Percentiles rank a stretch among this genome's conserved stretches.
These are phyloP conservation scores for Wasmannia auropunctata DNA, from an alignment of 1,140 invertebrate genomes.

Conservation along the genomic window DNA sequence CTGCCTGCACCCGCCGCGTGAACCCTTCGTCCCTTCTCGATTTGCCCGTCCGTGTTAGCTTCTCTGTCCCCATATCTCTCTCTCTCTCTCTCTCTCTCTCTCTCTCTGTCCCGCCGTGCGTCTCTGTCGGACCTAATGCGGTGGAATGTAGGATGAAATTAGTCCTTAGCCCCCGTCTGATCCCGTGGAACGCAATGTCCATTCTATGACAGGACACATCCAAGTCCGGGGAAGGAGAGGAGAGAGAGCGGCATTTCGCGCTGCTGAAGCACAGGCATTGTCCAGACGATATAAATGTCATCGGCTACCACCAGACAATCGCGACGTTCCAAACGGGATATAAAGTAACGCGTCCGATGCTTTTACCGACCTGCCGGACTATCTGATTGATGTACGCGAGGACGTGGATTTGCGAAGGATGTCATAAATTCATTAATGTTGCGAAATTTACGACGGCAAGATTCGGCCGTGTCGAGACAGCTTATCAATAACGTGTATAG, in stretches of 20 bases:
- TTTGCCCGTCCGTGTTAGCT: constrained; percentile 10
- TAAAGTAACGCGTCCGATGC: constrained; percentile 19
- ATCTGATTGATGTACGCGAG: neutral
- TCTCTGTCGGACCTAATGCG: constrained; percentile 64
- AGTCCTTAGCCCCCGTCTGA: constrained; percentile 70
- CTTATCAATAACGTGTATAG: neutral
- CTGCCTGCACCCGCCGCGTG: neutral
- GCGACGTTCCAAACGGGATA: constrained; percentile 41
- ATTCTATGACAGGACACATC: constrained; percentile 63
- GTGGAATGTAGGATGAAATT: constrained; percentile 73
- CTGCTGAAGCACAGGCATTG: constrained; percentile 56
- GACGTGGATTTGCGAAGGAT: neutral
- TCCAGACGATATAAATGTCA: constrained; percentile 66
- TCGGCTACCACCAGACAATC: constrained; percentile 3
- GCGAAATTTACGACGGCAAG: neutral
- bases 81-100: neutral
- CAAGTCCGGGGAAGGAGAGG: neutral
- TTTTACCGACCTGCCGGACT: neutral
- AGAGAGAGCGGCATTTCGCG: constrained; percentile 54
- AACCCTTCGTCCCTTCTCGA: constrained; percentile 15
- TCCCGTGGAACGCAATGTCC: constrained; percentile 66
- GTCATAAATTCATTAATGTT: constrained; percentile 3
- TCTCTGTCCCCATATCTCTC: neutral
- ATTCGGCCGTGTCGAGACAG: neutral
- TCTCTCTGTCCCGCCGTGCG: neutral